A percentile compares a stretch with the other conserved stretches of the same genome.
Evolutionary conservation across 2,797 vertebrate genomes (phyloP).

Genomic region (Pachyuromys duprasi): DNA sequence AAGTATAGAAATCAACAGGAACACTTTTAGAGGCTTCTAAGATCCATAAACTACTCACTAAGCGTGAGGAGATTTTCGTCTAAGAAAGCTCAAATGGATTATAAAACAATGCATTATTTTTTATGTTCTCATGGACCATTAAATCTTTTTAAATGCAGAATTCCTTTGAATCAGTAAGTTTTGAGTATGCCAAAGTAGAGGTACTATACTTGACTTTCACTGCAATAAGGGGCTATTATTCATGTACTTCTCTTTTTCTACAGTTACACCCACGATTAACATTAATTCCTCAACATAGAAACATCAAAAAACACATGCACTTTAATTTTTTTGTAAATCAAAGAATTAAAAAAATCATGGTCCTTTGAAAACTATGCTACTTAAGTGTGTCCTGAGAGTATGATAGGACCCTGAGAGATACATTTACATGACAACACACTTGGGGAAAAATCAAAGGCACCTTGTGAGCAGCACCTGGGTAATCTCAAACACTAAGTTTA

Average conservation of each 20-base stretch:
- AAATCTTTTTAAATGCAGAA: slow-evolving; percentile 81
- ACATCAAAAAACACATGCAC: not conserved
- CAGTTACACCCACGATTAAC: slow-evolving; percentile 61
- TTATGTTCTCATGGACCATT: slow-evolving; percentile 80
- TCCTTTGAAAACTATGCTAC: not conserved
- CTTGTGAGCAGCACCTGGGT: not conserved
- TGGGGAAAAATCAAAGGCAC: not conserved
- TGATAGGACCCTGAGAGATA: not conserved
- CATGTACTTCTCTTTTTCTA: slow-evolving; percentile 48
- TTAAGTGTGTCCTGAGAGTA: not conserved
- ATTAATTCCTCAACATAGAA: slow-evolving; percentile 67
- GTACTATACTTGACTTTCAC: slow-evolving; percentile 55
- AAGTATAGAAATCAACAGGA: slow-evolving; percentile 71
- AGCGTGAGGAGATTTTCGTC: slow-evolving; percentile 68
- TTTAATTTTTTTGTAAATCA: not conserved
- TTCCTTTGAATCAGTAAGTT: slow-evolving; percentile 82
- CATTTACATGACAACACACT: not conserved
- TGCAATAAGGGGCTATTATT: slow-evolving; percentile 24
- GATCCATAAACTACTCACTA: slow-evolving; percentile 68
- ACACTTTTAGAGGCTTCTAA: slow-evolving; percentile 63
- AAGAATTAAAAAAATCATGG: not conserved
- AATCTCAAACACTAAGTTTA: not conserved
- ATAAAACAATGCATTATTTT: slow-evolving; percentile 83
- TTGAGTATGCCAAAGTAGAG: slow-evolving; percentile 57
- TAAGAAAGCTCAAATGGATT: slow-evolving; percentile 75